Percentiles rank a stretch among this genome's conserved stretches.
Conservation (phyloP, 2,888 invertebrate genomes). For the Hydrotaea diabolus region DNA sequence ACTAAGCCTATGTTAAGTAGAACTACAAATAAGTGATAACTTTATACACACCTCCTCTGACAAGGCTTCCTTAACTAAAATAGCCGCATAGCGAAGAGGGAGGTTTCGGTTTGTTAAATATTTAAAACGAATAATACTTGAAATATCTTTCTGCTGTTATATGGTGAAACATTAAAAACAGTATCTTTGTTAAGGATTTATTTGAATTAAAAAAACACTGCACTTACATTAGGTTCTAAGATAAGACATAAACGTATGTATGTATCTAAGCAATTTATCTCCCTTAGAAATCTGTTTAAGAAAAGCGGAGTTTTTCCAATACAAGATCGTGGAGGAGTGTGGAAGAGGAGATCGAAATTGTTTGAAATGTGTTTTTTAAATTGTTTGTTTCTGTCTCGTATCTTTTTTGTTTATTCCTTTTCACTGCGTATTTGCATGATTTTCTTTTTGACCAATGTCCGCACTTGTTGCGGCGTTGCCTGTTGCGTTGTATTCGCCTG, state of each 20-base stretch:
- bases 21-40: slow-evolving; percentile 40
- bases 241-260: no score
- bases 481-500: slow-evolving; percentile 70
- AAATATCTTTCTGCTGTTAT: background rate
- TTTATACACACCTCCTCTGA: slow-evolving; percentile 53
- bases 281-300: no score
- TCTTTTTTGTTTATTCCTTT: slow-evolving; percentile 76
- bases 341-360: slow-evolving; percentile 29
- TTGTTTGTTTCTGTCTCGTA: slow-evolving; percentile 28
- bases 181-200: no score
- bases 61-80: no score
- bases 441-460: slow-evolving; percentile 81
- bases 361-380: slow-evolving; percentile 21
- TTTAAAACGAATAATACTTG: slow-evolving; percentile 64
- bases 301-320: no score
- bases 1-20: background rate
- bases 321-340: no score
- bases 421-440: slow-evolving; percentile 80
- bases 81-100: no score
- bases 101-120: slow-evolving; percentile 22
- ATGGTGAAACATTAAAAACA: background rate
- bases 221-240: no score
- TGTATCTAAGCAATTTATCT: no score
- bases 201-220: no score
- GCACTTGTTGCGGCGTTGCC: slow-evolving; percentile 80